phyloP scores from a whole-genome alignment of 2,888 invertebrate species.

The Crossocerus cetratus region DNA sequence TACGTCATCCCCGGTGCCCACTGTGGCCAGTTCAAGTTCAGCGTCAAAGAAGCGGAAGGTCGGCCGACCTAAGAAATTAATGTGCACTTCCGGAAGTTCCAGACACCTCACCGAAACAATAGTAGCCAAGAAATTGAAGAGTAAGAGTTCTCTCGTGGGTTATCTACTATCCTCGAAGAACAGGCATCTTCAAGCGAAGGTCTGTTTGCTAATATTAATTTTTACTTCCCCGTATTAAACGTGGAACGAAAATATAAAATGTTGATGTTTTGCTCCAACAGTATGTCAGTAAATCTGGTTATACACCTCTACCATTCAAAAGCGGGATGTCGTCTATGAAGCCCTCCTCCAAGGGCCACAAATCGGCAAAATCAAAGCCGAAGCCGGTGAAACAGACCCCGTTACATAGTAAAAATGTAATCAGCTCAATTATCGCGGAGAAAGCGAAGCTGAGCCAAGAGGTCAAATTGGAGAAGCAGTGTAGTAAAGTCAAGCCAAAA shows the following conservation, averaged over 20 bases:
- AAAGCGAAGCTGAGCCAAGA: slow-evolving; percentile 72
- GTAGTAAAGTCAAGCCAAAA: slow-evolving; percentile 84
- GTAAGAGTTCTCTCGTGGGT: slow-evolving; percentile 83
- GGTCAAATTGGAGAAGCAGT: slow-evolving; percentile 69
- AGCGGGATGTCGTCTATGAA: slow-evolving; percentile 59
- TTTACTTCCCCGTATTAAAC: not conserved
- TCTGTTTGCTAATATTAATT: slow-evolving; percentile 29
- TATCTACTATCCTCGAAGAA: slow-evolving; percentile 83
- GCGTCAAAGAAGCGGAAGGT: slow-evolving; percentile 88
- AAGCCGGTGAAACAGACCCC: slow-evolving; percentile 71
- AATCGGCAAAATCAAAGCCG: slow-evolving; percentile 63
- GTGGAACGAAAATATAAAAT: too few relatives aligned
- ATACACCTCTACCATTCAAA: slow-evolving; percentile 68
- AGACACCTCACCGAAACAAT: slow-evolving; percentile 86
- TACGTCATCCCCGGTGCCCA: slow-evolving; percentile 66
- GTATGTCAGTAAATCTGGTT: slow-evolving; percentile 64
- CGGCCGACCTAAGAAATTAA: slow-evolving; percentile 87
- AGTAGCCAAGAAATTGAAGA: slow-evolving; percentile 88
- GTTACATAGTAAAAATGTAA: slow-evolving; percentile 71
- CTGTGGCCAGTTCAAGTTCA: slow-evolving; percentile 63
- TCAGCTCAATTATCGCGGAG: slow-evolving; percentile 73
- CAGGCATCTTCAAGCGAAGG: slow-evolving; percentile 78
- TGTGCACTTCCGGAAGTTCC: slow-evolving; percentile 79
- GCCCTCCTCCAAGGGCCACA: slow-evolving; percentile 61
- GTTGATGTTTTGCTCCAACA: slow-evolving; percentile 29